Evolutionary conservation across 2,797 vertebrate species (phyloP).

Genomic region (Leptatherina wallacei): DNA sequence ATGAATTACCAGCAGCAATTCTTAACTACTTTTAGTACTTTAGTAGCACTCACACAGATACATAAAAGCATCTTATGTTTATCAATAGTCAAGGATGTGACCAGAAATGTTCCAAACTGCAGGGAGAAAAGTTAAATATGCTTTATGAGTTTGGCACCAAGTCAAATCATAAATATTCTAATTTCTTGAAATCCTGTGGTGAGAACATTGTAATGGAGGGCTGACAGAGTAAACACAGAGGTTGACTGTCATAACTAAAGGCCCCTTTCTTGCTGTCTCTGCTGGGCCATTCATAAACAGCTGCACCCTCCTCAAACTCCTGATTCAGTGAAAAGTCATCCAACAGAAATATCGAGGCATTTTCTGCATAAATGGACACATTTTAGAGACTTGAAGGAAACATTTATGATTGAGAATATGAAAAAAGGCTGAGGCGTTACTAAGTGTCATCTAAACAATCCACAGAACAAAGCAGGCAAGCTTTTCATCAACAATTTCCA

Average conservation of each 20-base stretch:
- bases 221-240: constrained; percentile 27
- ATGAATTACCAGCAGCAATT: constrained; percentile 27
- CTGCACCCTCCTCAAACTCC: constrained; percentile 36
- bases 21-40: constrained; percentile 5
- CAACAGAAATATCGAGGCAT: constrained; percentile 13
- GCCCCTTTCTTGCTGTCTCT: constrained; percentile 33
- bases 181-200: constrained; percentile 9
- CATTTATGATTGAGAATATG: constrained; percentile 28
- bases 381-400: constrained; percentile 25
- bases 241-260: constrained; percentile 58
- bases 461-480: neutral
- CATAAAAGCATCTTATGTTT: neutral
- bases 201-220: constrained; percentile 21
- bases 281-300: constrained; percentile 59
- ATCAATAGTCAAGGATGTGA: neutral
- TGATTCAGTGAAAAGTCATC: constrained; percentile 26
- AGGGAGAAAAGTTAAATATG: neutral
- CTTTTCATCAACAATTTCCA: constrained; percentile 5
- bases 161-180: neutral
- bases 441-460: constrained; percentile 18
- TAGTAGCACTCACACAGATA: neutral
- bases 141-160: neutral
- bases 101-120: neutral
- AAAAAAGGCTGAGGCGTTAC: constrained; percentile 16
- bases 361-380: constrained; percentile 12